phyloP scores from a whole-genome alignment of 2,888 invertebrate species.

The Thereva nobilitata region DNA sequence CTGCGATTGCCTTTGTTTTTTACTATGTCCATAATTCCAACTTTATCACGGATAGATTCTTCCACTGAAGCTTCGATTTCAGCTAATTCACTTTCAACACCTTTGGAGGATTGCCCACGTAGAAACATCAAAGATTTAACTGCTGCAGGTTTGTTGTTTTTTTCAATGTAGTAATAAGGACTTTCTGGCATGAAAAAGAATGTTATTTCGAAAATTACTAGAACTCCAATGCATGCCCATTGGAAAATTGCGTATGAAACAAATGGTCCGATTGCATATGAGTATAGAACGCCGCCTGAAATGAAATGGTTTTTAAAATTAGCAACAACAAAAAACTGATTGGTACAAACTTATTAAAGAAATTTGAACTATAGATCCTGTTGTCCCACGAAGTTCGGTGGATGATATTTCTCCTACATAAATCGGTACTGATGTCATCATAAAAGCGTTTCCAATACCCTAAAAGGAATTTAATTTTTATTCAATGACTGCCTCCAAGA shows the following conservation, averaged over 20 bases:
- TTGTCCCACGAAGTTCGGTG: constrained; percentile 2
- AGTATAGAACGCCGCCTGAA: neutral
- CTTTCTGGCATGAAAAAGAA: constrained; percentile 75
- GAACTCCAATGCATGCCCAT: constrained; percentile 61
- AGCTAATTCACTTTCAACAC: neutral
- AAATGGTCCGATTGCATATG: constrained; percentile 45
- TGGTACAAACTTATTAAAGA: neutral
- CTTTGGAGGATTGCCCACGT: neutral
- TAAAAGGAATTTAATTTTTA: neutral
- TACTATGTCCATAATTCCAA: neutral
- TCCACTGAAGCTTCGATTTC: neutral
- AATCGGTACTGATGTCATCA: constrained; percentile 25
- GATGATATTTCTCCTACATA: constrained; percentile 29
- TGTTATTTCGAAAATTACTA: constrained; percentile 57
- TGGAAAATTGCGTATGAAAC: constrained; percentile 48
- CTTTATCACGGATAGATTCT: neutral
- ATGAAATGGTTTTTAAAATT: neutral
- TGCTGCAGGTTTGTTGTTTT: constrained; percentile 64
- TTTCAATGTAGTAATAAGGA: constrained; percentile 66
- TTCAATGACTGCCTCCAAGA: too few species aligned
- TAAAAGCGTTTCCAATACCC: constrained; percentile 6
- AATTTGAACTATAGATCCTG: constrained; percentile 51
- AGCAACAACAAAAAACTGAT: neutral
- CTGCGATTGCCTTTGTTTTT: neutral
- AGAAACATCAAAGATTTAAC: constrained; percentile 53